Conservation (phyloP, 2,797 vertebrate genomes). For the Streptopelia turtur region DNA sequence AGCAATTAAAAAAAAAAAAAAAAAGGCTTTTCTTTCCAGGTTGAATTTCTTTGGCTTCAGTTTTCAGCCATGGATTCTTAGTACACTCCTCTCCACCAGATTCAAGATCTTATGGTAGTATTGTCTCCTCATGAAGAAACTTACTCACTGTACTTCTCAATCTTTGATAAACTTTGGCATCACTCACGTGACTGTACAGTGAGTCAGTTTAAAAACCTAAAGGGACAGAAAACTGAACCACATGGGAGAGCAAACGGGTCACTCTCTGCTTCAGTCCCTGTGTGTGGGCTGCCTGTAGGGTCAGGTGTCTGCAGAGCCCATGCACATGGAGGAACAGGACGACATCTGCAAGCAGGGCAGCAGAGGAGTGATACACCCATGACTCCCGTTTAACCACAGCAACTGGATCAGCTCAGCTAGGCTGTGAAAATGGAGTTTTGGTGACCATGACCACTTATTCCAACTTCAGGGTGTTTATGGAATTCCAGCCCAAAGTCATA, state of each 20-base stretch:
- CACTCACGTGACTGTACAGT: background rate
- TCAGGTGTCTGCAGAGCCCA: background rate
- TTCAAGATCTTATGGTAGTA: background rate
- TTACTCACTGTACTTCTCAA: background rate
- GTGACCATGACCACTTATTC: accelerated
- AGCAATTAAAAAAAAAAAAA: background rate
- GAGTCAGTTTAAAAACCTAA: background rate
- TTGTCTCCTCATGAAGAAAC: background rate
- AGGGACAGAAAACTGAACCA: background rate
- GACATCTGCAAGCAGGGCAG: background rate
- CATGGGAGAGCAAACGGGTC: background rate
- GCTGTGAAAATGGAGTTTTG: background rate
- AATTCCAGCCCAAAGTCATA: background rate
- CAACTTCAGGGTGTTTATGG: background rate
- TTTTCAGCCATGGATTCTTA: background rate
- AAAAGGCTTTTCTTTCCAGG: background rate
- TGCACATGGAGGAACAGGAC: accelerated
- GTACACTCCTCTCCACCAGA: background rate
- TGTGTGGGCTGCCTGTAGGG: background rate
- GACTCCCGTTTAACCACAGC: background rate
- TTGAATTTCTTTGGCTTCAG: background rate
- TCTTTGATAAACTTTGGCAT: background rate
- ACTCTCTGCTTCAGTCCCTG: background rate
- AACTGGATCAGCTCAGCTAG: background rate
- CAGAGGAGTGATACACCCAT: accelerated